Base-by-base conservation (phyloP, 2,797 vertebrate species). In the Anguilla marmorata region DNA sequence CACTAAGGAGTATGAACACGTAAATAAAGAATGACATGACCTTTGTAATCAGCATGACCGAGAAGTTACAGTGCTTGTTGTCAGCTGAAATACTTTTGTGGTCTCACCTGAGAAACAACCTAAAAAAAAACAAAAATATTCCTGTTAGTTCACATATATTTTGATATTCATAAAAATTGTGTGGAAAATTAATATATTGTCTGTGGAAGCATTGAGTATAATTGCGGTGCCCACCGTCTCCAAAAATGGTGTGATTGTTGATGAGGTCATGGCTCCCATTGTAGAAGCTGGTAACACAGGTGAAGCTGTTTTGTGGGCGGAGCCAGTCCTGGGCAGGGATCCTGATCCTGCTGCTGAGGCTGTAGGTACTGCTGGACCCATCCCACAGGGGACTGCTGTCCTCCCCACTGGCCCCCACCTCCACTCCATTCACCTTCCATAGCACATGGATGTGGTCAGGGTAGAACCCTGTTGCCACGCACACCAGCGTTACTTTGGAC, bases 331-430 rank as follows among this genome's bases (percentile, higher is more conserved):
- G 0, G 0, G 37, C 74, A 0, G 0, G 0, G 66, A 96, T 89
- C 86, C 87, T 94, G 88, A 96, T 74, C 87, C 94, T 91, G 93
- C 96, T 96, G 92, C 90, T 95, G 89, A 96, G 94, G 1, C 0
- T 86, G 89, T 93, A 96, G 2, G 0, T 0, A 0, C 0, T 0
- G 0, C 6, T 11, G 0, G 6, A 0, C 0, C 0, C 0, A 0
- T 12, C 0, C 0, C 0, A 0, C 7, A 0, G 1, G 69, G 94
- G 93, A 1, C 2, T 0, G 11, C 27, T 12, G 86, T 96, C 96
- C 0, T 93, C 96, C 0, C 91, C 89, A 45, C 93, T 91, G 3
- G 87, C 88, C 0, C 3, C 0, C 0, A 0, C 0, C 0, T 0
- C 0, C 0, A 0, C 0, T 0, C 0, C 50, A 1, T 86, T 0